phyloP scores from a whole-genome alignment of 2,797 vertebrate species.

The Galaxias olidus region DNA sequence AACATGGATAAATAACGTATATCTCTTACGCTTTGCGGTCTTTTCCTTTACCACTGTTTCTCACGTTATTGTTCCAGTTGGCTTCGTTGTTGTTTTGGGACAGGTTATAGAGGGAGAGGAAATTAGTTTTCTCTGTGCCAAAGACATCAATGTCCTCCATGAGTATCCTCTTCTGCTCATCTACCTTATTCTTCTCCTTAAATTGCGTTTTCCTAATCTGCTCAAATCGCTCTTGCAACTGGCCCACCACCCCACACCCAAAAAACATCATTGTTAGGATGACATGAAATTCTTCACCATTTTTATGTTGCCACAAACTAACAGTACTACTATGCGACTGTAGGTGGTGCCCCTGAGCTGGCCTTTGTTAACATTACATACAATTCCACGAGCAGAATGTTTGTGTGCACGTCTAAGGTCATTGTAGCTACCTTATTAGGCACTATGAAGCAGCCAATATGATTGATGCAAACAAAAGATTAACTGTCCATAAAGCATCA shows the following conservation, averaged over 20 bases:
- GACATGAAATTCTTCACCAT: too few relatives aligned
- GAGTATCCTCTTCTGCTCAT: constrained; percentile 73
- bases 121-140: constrained; percentile 72
- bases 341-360: too few relatives aligned
- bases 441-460: too few relatives aligned
- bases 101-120: constrained; percentile 72
- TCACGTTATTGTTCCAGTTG: constrained; percentile 70
- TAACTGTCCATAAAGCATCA: too few relatives aligned
- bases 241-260: not conserved
- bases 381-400: too few relatives aligned
- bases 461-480: too few relatives aligned
- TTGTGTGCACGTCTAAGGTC: too few relatives aligned
- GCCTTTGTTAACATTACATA: too few relatives aligned
- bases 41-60: constrained; percentile 7
- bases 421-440: too few relatives aligned
- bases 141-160: constrained; percentile 80
- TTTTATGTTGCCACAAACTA: too few relatives aligned
- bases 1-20: too few relatives aligned
- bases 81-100: constrained; percentile 50
- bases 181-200: constrained; percentile 76
- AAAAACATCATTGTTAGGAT: not conserved
- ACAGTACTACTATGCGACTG: too few relatives aligned
- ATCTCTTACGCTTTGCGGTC: constrained; percentile 78
- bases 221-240: constrained; percentile 81
- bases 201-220: constrained; percentile 69